phyloP scores from a whole-genome alignment of 2,888 invertebrate genomes.

The Rhynchonema sp. region DNA sequence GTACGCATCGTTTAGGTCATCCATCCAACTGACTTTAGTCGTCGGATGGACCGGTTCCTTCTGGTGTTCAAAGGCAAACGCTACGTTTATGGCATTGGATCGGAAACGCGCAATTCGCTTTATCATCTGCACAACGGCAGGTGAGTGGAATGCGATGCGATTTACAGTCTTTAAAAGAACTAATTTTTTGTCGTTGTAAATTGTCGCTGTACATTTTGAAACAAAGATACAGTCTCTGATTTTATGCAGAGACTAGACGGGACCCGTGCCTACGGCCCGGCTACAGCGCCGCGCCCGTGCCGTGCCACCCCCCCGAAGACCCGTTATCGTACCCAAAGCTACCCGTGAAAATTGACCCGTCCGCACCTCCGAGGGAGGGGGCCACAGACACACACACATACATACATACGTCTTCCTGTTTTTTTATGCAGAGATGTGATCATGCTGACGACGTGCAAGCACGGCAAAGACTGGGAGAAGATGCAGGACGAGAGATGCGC shows the following conservation, averaged over 20 bases:
- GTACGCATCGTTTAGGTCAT: too few species aligned
- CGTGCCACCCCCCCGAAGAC: constrained; percentile 90
- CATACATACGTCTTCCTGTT: constrained; percentile 48
- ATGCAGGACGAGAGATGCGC: constrained; percentile 86
- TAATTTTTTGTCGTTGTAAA: too few species aligned
- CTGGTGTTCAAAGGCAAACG: constrained; percentile 74
- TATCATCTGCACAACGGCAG: constrained; percentile 91
- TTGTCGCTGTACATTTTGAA: too few species aligned
- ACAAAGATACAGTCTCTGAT: too few species aligned
- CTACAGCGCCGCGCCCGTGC: constrained; percentile 86
- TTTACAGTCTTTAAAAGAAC: too few species aligned
- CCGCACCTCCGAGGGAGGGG: too few species aligned
- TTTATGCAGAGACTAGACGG: too few species aligned
- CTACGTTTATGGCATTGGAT: constrained; percentile 94
- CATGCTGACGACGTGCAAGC: constrained; percentile 86
- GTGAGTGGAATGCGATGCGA: neutral
- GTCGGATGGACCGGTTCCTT: constrained; percentile 52
- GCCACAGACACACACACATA: too few species aligned
- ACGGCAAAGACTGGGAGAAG: constrained; percentile 94
- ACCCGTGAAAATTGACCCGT: constrained; percentile 88
- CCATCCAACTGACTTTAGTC: too few species aligned
- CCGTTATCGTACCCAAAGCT: constrained; percentile 84
- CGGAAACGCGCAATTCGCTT: constrained; percentile 84
- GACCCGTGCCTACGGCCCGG: too few species aligned
- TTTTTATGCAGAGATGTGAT: constrained; percentile 55